Base-by-base conservation (phyloP, 2,113 vertebrate species). In the Rana temporaria region DNA sequence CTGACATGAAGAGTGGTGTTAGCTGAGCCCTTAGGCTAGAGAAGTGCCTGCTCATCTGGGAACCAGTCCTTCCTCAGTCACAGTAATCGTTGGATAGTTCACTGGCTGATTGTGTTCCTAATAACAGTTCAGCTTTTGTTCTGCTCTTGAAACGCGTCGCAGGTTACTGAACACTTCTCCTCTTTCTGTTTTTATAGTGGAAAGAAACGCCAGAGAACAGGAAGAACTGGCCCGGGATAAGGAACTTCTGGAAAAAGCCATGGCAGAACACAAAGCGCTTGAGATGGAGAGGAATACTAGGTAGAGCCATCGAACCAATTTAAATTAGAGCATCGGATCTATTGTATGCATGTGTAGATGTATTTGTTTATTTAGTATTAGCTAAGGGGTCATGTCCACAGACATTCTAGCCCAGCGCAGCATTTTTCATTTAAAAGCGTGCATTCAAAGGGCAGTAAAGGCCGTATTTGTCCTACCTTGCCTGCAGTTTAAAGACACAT, bases 241-340 rank as follows among this genome's bases (percentile, higher is more conserved):
- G 79, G 89, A 93, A 8, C 86, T 90, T 34, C 73, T 97, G 42
- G 87, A 81, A 15, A 87, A 85, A 86, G 79, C 84, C 32, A 56
- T 92, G 2, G 72, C 90, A 85, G 86, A 94, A 77, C 90, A 89
- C 0, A 87, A 93, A 63, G 55, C 77, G 53, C 70, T 86, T n/a
- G 95, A 96, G 7, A 83, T 88, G 53, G 91, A 96, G 90, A 88
- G 84, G 52, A 85, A 84, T 64, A 76, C 53, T 68, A 94, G 92
- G 93, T 93, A 30, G 56, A 48, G 8, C 12, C 9, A 48, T 48
- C 42, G 6, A 38, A 8, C 34, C 2, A 38, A 8, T 1, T 38
- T 38, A 5, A 38, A 38, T 38, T 38, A 2, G 4, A 38, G 34
- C 4, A 8, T 38, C 4, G 2, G 34, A 5, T 38, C 5, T 38